These are phyloP conservation scores for Meteorus colon DNA, from an alignment of 2,888 invertebrate species.

Conservation along the genomic window DNA sequence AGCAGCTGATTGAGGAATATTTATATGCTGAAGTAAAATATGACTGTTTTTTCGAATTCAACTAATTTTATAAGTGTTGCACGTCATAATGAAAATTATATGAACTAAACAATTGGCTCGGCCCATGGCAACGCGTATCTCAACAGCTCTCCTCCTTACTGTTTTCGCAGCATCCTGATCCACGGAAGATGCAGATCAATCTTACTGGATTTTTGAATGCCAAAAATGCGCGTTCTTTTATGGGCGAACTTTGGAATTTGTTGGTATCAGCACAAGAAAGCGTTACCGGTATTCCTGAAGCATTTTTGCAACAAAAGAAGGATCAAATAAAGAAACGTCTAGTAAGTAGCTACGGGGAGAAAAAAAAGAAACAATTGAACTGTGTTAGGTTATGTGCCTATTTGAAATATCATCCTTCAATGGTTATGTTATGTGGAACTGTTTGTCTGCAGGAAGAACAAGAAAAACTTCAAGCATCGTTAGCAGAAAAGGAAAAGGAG, in stretches of 20 bases:
- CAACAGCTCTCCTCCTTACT: conserved; percentile 17
- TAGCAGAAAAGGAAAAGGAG: conserved; percentile 75
- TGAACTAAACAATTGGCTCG: not conserved
- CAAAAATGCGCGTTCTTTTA: conserved; percentile 96
- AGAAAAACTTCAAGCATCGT: conserved; percentile 80
- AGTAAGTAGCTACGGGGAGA: conserved; percentile 75
- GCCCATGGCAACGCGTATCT: not conserved
- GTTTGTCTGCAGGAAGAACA: conserved; percentile 80
- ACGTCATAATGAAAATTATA: conserved; percentile 4
- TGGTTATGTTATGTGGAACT: not conserved
- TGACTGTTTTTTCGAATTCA: not conserved
- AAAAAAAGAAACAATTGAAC: not conserved
- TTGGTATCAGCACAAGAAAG: conserved; percentile 96
- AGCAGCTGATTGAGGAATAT: conserved; percentile 65
- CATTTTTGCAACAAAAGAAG: conserved; percentile 96
- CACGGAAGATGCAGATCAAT: conserved; percentile 99
- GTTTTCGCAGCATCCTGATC: conserved; percentile 88
- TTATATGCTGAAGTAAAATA: conserved; percentile 8
- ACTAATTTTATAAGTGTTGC: conserved; percentile 7
- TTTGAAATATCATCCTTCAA: not conserved
- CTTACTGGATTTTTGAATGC: conserved; percentile 99
- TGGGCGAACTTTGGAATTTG: conserved; percentile 97
- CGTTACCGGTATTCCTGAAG: conserved; percentile 95
- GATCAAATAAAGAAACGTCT: conserved; percentile 94
- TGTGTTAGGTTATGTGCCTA: not conserved